phyloP scores from a whole-genome alignment of 2,797 vertebrate genomes.

The Orestias chungarensis region DNA sequence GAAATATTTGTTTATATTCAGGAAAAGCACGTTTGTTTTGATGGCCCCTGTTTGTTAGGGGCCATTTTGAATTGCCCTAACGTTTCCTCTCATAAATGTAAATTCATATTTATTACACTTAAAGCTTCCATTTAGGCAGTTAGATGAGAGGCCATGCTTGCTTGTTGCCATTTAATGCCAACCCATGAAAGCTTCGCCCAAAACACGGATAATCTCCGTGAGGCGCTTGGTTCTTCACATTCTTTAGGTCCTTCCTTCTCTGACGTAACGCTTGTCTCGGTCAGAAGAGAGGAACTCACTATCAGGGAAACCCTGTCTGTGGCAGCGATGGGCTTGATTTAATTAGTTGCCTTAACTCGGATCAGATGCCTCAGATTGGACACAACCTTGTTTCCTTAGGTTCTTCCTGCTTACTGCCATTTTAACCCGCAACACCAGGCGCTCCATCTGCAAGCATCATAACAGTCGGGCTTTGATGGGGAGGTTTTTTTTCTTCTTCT shows the following conservation, averaged over 20 bases:
- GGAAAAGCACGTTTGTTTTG: too few species aligned
- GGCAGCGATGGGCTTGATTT: constrained; percentile 58
- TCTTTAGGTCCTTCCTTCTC: constrained; percentile 10
- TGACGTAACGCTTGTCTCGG: constrained; percentile 60
- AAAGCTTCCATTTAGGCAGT: not conserved
- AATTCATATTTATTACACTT: too few species aligned
- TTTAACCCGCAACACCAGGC: constrained; percentile 29
- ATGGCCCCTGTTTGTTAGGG: too few species aligned
- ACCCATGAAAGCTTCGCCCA: not conserved
- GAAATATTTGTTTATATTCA: too few species aligned
- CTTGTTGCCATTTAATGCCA: not conserved
- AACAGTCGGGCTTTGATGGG: constrained; percentile 46
- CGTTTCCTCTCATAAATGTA: too few species aligned
- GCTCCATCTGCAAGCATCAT: constrained; percentile 38
- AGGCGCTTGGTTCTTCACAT: not conserved
- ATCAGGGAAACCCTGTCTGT: constrained; percentile 50
- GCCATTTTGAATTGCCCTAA: too few species aligned
- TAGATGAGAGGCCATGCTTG: not conserved
- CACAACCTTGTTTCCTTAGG: constrained; percentile 53
- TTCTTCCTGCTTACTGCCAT: constrained; percentile 60
- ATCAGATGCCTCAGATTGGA: constrained; percentile 65
- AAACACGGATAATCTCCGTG: not conserved
- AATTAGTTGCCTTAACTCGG: constrained; percentile 60
- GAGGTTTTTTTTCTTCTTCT: too few species aligned
- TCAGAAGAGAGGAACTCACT: constrained; percentile 34